Percentiles rank a stretch among this genome's conserved stretches.
Conservation (phyloP, 2,888 invertebrate species). For the Diloba caeruleocephala region DNA sequence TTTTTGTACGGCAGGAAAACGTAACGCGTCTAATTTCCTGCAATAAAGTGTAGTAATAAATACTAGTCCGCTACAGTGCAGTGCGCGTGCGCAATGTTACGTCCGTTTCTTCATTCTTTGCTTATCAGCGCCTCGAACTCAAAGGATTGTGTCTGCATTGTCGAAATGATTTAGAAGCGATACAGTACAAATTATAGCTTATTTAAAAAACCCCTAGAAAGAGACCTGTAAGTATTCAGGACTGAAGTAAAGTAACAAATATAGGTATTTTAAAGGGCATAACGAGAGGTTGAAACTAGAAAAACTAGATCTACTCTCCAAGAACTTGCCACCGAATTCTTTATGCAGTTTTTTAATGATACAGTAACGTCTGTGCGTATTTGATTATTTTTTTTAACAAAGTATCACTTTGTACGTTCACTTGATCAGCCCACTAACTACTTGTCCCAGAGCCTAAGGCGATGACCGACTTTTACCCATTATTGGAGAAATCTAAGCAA, state of each 20-base stretch:
- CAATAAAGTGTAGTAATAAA: slow-evolving; percentile 41
- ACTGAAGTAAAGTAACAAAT: too few relatives aligned
- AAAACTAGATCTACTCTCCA: too few relatives aligned
- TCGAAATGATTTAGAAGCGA: slow-evolving; percentile 34
- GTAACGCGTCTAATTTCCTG: slow-evolving; percentile 37
- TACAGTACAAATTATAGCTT: too few relatives aligned
- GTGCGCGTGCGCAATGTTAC: slow-evolving; percentile 45
- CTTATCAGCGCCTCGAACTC: slow-evolving; percentile 33
- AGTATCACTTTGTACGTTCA: slow-evolving; percentile 31
- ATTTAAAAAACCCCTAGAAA: too few relatives aligned
- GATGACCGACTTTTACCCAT: slow-evolving; percentile 44
- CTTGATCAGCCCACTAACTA: slow-evolving; percentile 30
- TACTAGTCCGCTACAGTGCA: slow-evolving; percentile 28
- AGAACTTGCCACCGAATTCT: too few relatives aligned
- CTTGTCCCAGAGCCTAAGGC: slow-evolving; percentile 43
- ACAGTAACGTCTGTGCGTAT: slow-evolving; percentile 5
- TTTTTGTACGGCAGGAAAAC: slow-evolving; percentile 17
- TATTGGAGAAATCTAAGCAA: slow-evolving; percentile 46
- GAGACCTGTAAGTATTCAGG: too few relatives aligned
- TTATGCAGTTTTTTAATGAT: too few relatives aligned
- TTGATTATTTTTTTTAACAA: slow-evolving; percentile 30
- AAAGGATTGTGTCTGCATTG: slow-evolving; percentile 34
- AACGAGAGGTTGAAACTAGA: too few relatives aligned
- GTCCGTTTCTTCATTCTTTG: slow-evolving; percentile 51
- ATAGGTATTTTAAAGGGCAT: too few relatives aligned